A percentile compares a stretch with the other conserved stretches of the same genome.
phyloP scores from a whole-genome alignment of 2,797 vertebrate species.

The Aselliscus stoliczkanus region DNA sequence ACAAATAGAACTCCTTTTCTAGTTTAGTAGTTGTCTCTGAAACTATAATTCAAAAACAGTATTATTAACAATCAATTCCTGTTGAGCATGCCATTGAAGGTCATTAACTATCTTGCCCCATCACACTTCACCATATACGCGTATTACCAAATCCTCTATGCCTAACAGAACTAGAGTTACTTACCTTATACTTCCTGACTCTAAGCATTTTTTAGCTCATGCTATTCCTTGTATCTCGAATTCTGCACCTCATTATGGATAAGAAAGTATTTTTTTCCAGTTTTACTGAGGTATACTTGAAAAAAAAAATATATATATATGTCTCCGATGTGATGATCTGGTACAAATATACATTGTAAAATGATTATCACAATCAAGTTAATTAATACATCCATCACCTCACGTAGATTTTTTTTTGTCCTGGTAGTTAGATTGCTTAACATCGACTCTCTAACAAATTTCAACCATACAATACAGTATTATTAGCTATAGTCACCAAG shows the following conservation, averaged over 20 bases:
- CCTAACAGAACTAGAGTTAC: neutral
- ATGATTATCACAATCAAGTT: neutral
- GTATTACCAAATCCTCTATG: neutral
- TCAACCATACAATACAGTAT: neutral
- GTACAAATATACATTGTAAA: neutral
- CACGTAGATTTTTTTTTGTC: neutral
- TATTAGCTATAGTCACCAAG: neutral
- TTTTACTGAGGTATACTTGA: neutral
- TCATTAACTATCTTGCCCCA: neutral
- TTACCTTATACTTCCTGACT: neutral
- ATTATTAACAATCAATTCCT: neutral
- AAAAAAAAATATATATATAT: neutral
- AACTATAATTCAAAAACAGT: neutral
- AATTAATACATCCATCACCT: neutral
- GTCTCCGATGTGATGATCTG: neutral
- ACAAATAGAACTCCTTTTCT: neutral
- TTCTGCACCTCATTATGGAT: neutral
- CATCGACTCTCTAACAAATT: neutral
- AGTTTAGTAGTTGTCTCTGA: neutral
- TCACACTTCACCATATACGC: neutral
- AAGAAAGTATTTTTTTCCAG: neutral
- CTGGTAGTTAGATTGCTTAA: neutral
- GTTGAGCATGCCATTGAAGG: neutral
- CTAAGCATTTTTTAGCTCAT: neutral
- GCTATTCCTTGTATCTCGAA: neutral